These are phyloP conservation scores for Holotrichia oblita DNA, from an alignment of 1,140 invertebrate species.

Conservation along the genomic window DNA sequence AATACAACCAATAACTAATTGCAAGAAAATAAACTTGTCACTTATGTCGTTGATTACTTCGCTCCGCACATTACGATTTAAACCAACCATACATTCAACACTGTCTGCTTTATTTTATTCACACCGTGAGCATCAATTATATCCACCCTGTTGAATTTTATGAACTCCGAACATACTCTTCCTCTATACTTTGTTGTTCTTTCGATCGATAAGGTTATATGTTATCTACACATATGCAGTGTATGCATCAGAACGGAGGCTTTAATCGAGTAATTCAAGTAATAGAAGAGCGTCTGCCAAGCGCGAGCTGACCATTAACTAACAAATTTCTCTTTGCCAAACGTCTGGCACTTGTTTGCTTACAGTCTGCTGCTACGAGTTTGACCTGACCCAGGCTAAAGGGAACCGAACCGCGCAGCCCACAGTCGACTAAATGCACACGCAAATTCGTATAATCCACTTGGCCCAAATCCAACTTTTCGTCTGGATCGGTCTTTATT, in stretches of 20 bases:
- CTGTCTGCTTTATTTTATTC: too few species aligned
- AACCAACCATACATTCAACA: too few species aligned
- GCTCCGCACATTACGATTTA: too few species aligned
- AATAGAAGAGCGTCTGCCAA: slow-evolving; percentile 24
- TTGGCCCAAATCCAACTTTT: slow-evolving; percentile 21
- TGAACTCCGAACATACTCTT: neutral
- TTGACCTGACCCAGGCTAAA: neutral
- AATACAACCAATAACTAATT: too few species aligned
- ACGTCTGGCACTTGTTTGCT: slow-evolving; percentile 37
- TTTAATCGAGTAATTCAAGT: slow-evolving; percentile 34
- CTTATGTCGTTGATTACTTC: too few species aligned
- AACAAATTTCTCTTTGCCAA: slow-evolving; percentile 38
- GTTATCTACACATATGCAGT: neutral
- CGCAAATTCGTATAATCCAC: slow-evolving; percentile 24
- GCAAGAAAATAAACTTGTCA: too few species aligned
- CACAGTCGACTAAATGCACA: slow-evolving; percentile 9
- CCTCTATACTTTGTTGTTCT: neutral
- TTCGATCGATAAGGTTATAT: neutral
- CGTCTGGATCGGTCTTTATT: slow-evolving; percentile 9
- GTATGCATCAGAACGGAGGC: neutral
- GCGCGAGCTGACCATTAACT: slow-evolving; percentile 31
- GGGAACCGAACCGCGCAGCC: slow-evolving; percentile 2
- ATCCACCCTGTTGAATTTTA: neutral
- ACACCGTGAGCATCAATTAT: neutral
- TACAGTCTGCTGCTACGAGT: slow-evolving; percentile 14